Evolutionary conservation across 2,113 vertebrate species (phyloP), one percentile per base, ranked within the genome.

Genomic region (Cyrtonyx montezumae): DNA sequence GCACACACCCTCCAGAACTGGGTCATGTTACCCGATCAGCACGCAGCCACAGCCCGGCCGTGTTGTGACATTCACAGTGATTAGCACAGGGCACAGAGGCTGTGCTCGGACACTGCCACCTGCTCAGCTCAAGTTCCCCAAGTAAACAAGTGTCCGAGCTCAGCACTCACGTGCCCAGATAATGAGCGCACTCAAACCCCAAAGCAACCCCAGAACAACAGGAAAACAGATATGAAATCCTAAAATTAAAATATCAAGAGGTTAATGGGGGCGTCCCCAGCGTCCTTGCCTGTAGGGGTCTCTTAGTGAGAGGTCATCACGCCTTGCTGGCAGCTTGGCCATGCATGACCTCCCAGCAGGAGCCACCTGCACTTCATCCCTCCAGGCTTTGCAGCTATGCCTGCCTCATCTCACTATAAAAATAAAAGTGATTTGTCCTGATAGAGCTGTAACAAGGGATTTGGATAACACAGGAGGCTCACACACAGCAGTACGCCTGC

Each of bases 121-220:
- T 1, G 22, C 75, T 46, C 3, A 3, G 89, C 61, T 95, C 81
- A 36, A 23, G 71, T 95, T 94, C 91, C 94, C 67, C 53, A 43
- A 55, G 63, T 59, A 91, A 94, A 87, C 28, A 79, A 59, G 66
- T 0, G 77, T 46, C 0, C 0, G 32, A 67, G 78, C 40, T 82
- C 4, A 1, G 28, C 45, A 65, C 71, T 74, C 3, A 37, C 7
- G 18, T 22, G 63, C 36, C 32, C 53, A 42, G 36, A 32, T 34
- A 5, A 0, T 26, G 40, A 53, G 43, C 0, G 0, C 0, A 9
- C 34, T 30, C 0, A 0, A 36, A 61, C 13, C n/a, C 9, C 69
- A 19, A 37, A 55, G n/a, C 2, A 2, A 77, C 40, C 53, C 43
- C 2, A 56, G 48, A 16, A 32, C 40, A 58, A 1, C 42, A 55